These are phyloP conservation scores for Liparis tanakae DNA, from an alignment of 2,797 vertebrate species.

Conservation along the genomic window DNA sequence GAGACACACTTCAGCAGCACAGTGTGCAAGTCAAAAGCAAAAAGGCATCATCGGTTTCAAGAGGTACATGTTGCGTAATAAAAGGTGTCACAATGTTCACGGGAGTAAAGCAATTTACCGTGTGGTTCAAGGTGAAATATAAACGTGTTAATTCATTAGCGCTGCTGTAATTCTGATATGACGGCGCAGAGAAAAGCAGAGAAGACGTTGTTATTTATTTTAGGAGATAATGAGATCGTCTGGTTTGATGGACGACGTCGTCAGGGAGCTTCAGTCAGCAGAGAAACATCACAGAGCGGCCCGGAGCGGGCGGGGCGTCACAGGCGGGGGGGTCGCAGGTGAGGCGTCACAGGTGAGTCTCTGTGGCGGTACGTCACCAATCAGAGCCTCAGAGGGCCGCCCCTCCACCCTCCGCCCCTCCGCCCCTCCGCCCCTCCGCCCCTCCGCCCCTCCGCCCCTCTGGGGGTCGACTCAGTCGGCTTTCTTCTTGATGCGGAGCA, in stretches of 20 bases:
- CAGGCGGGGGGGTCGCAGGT: too few species aligned
- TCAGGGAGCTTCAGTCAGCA: not conserved
- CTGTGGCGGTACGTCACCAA: too few species aligned
- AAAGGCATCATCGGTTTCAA: conserved; percentile 2
- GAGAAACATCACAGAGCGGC: not conserved
- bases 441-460: not conserved
- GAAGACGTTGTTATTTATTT: not conserved
- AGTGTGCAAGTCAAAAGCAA: conserved; percentile 2
- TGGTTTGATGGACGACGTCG: not conserved
- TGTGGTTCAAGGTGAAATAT: not conserved
- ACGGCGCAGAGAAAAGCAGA: too few species aligned
- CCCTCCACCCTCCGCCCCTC: too few species aligned
- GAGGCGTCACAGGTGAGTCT: too few species aligned
- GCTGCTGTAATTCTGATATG: not conserved
- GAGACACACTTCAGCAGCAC: too few species aligned
- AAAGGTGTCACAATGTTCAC: not conserved
- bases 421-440: too few species aligned
- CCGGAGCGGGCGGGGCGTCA: not conserved
- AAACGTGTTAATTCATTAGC: not conserved
- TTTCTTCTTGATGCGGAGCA: conserved; percentile 75
- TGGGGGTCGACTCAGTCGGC: conserved; percentile 62
- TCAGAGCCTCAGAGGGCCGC: too few species aligned
- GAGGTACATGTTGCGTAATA: conserved; percentile 23
- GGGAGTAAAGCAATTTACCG: not conserved
- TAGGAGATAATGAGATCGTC: not conserved